Evolutionary conservation across 2,113 vertebrate species (phyloP).

Genomic region (Gadus chalcogrammus): DNA sequence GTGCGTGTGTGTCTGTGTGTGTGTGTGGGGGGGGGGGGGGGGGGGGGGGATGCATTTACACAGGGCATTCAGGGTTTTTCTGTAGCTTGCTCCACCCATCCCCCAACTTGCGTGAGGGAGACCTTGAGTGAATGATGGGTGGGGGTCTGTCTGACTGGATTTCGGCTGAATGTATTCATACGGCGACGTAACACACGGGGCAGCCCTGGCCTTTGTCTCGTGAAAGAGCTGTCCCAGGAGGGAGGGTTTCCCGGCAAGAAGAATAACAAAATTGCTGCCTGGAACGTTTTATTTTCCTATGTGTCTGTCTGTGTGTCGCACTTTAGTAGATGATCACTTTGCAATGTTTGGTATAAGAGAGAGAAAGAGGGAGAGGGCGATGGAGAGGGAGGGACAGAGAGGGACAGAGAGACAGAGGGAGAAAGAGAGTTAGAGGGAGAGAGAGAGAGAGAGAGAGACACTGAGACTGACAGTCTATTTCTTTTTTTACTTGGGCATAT

Average conservation of each 20-base stretch:
- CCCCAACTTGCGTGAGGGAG: constrained; percentile 54
- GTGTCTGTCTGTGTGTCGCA: not conserved
- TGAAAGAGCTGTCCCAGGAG: constrained; percentile 20
- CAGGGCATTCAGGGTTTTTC: constrained; percentile 8
- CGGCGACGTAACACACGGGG: constrained; percentile 37
- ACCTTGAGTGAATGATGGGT: constrained; percentile 47
- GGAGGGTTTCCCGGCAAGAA: constrained; percentile 55
- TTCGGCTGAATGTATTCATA: constrained; percentile 54
- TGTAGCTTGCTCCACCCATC: constrained; percentile 53
- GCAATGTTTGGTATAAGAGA: not conserved
- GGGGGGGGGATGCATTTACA: too few species aligned
- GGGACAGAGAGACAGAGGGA: not conserved
- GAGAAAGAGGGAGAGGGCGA: not conserved
- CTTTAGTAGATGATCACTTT: not conserved
- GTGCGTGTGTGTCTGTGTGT: constrained; percentile 13
- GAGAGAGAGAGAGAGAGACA: not conserved
- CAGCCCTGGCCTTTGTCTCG: constrained; percentile 61
- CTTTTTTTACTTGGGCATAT: constrained; percentile 2
- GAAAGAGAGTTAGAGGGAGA: not conserved
- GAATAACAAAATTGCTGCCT: constrained; percentile 33
- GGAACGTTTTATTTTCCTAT: constrained; percentile 3
- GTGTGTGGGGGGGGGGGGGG: too few species aligned
- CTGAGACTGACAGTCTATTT: not conserved
- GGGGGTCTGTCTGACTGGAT: constrained; percentile 43
- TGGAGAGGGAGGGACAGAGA: not conserved